These are phyloP conservation scores for Odontothrips loti DNA, from an alignment of 2,888 invertebrate genomes.

Conservation along the genomic window DNA sequence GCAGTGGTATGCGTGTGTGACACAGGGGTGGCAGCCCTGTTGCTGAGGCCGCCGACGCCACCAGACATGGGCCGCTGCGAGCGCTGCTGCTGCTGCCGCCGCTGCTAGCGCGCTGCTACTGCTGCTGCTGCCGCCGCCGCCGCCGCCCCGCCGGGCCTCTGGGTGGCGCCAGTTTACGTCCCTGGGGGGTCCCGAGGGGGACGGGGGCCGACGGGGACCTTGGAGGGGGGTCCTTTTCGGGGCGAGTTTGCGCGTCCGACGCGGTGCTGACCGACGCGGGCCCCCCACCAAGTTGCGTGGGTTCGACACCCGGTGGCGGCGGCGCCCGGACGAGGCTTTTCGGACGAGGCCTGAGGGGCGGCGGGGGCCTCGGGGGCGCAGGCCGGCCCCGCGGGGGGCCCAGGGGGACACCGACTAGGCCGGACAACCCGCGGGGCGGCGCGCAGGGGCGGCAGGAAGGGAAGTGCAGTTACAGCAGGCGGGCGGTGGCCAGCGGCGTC, in stretches of 20 bases:
- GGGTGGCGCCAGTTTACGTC: conserved; percentile 3
- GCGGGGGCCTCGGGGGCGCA: neutral
- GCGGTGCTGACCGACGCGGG: no score
- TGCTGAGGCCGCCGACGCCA: neutral
- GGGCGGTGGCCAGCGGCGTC: neutral
- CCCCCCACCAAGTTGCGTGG: no score
- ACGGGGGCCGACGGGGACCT: neutral
- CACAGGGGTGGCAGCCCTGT: neutral
- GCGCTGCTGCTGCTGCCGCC: neutral
- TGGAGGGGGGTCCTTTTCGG: neutral
- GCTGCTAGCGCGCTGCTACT: no score
- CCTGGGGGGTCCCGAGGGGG: neutral
- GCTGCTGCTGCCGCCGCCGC: neutral
- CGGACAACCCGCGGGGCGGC: neutral
- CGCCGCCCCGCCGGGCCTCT: neutral
- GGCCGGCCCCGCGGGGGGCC: neutral
- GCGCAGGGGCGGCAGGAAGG: neutral
- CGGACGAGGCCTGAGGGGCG: no score
- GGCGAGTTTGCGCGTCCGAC: neutral
- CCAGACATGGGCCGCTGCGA: neutral
- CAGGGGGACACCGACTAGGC: no score
- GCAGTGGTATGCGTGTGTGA: neutral
- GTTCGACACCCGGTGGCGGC: no score
- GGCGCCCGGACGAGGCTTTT: no score
- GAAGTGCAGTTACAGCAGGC: no score